These are phyloP conservation scores for Leptinotarsa undecemlineata DNA, from an alignment of 1,140 invertebrate species.

Conservation along the genomic window DNA sequence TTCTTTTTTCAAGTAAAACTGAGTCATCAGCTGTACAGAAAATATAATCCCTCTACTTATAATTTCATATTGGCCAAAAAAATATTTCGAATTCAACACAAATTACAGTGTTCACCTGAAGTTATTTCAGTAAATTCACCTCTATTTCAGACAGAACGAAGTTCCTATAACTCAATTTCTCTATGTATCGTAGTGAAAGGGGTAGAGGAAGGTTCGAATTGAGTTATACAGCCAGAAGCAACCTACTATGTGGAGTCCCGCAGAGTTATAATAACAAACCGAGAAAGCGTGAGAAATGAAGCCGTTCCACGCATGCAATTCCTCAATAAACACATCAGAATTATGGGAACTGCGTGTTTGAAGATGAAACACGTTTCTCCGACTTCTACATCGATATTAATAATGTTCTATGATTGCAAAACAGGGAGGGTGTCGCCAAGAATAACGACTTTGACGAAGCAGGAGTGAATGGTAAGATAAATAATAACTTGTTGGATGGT, in stretches of 20 bases:
- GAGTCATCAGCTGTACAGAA: too few species aligned
- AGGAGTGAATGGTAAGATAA: neutral
- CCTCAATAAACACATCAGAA: constrained; percentile 21
- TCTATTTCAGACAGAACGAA: neutral
- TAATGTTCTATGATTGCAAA: constrained; percentile 12
- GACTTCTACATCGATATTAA: constrained; percentile 18
- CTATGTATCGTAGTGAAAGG: neutral
- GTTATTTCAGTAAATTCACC: too few species aligned
- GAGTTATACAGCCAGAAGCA: constrained; percentile 33
- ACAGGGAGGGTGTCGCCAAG: constrained; percentile 4
- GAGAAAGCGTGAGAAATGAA: constrained; percentile 41
- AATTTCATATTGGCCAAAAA: too few species aligned
- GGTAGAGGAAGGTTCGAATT: constrained; percentile 18
- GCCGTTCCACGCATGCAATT: constrained; percentile 38
- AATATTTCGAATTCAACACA: too few species aligned
- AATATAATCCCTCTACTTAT: too few species aligned
- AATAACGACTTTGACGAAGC: constrained; percentile 2
- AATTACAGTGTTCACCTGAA: too few species aligned
- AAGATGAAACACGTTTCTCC: constrained; percentile 21
- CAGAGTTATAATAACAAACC: constrained; percentile 37
- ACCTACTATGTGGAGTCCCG: constrained; percentile 27
- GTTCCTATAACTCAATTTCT: neutral
- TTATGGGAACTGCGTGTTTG: constrained; percentile 24
- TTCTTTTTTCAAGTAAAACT: too few species aligned
- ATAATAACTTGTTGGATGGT: neutral